Base-by-base conservation (phyloP, 2,113 vertebrate genomes). In the Myrmophylax atrothorax region DNA sequence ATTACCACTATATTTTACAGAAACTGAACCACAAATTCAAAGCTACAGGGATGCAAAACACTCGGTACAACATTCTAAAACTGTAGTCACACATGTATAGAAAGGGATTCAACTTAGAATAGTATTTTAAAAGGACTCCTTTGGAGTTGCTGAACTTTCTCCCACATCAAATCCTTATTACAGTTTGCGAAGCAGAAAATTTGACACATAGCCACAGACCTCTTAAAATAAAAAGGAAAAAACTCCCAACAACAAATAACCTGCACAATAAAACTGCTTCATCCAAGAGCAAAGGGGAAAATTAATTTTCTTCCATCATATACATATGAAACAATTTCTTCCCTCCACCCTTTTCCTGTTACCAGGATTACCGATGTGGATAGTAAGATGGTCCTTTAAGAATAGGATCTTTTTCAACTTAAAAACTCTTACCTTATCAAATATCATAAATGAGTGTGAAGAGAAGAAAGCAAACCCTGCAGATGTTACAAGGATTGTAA, bases 231-330 rank as follows among this genome's bases (percentile, higher is more conserved):
- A 59, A 33, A 20, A 58, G 31, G 9, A 77, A 18, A 82, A 25
- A 12, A 0, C 8, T 0, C 6, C 12, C 5, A 73, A 19, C 6
- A 40, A 11, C 8, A 80, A 85, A 5, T 3, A 58, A 38, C 14
- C 16, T 56, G 17, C 7, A 88, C 72, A 83, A 77, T 29, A 49
- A 73, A 18, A 58, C 18, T 22, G 3, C 3, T 23, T 23, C 28
- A 44, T 42, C 6, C 33, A 47, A 58, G 35, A 89, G 40, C 2
- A 64, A 69, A 37, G 23, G 6, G 6, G 10, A 70, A 7, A 68
- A 81, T 23, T 49, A 6, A 12, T 60, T 82, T 81, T 59, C 24
- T 63, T 59, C 37, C 49, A 55, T 20, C 38, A 19, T 12, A 6
- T 6, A n/a, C 10, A 17, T 8, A 37, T 3, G n/a, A 58, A 87